These are phyloP conservation scores for Didymodactylos carnosus DNA, from an alignment of 2,888 invertebrate species.

Conservation along the genomic window DNA sequence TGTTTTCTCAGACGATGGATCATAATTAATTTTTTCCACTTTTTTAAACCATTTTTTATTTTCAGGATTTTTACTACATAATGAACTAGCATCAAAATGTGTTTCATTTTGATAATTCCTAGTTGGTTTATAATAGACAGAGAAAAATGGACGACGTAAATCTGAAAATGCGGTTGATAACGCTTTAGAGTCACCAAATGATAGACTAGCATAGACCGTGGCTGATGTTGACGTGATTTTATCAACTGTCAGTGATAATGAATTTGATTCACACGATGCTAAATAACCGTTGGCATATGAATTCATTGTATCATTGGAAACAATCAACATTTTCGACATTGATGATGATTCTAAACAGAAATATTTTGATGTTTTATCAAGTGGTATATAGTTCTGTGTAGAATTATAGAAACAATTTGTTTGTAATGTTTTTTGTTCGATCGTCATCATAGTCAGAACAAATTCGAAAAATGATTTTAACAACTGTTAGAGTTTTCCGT, in stretches of 20 bases:
- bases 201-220: not conserved
- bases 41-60: not conserved
- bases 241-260: not conserved
- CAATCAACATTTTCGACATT: too few relatives aligned
- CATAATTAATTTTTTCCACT: not conserved
- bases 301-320: not conserved
- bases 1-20: too few relatives aligned
- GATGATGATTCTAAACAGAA: too few relatives aligned
- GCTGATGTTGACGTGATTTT: not conserved
- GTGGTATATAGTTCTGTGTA: too few relatives aligned
- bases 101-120: not conserved
- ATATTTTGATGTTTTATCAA: too few relatives aligned
- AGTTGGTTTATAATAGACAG: not conserved
- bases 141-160: not conserved
- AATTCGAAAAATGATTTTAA: too few relatives aligned
- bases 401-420: too few relatives aligned
- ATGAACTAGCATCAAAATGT: not conserved
- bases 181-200: too few relatives aligned
- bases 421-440: too few relatives aligned
- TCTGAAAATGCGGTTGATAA: not conserved
- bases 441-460: too few relatives aligned
- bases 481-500: too few relatives aligned
- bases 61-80: too few relatives aligned
- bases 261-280: constrained; percentile 1
- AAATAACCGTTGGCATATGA: not conserved